Evolutionary conservation across 2,113 vertebrate genomes (phyloP), one percentile per base, ranked within the genome.

Genomic region (Mobula hypostoma): DNA sequence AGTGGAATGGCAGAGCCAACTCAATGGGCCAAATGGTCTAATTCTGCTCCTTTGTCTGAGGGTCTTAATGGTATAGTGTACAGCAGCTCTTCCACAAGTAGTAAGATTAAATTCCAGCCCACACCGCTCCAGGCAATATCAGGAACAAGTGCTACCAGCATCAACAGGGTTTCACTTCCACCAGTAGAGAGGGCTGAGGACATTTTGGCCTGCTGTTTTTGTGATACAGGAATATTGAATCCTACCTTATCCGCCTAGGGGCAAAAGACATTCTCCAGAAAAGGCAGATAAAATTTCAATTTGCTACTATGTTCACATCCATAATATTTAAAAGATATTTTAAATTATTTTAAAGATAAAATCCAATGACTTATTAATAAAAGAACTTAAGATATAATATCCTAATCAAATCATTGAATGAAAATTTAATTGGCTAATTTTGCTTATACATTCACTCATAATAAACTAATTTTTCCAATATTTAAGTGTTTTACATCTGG

Each of bases 301-400:
- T 93, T 72, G 32, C 63, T 74, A 56, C 19, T 5, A 27, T 93
- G 40, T 48, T 93, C 70, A 93, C 21, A 24, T 72, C 40, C 36
- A 56, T 48, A 93, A 93, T 48, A 48, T 48, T 48, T 48, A 48
- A 48, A 48, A 48, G 48, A 48, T 48, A 48, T 48, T 48, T 48
- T 48, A 48, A 48, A 4, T 93, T 36, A 93, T 93, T 93, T 76
- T 74, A 48, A 76, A 76, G 91, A 74, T 56, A 93, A 93, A 93
- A 93, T 74, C 24, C 24, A 93, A 93, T 93, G 21, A 17, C 19
- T 92, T 92, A 74, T 70, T 74, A 74, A 70, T 90, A 63, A 90
- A 91, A 70, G n/a, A 66, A 68, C 24, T 93, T 76, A 48, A 92
- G 9, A 14, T 29, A 40, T 24, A 93, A 48, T 93, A 93, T 29